Evolutionary conservation across 2,113 vertebrate species (phyloP).

Genomic region (Brachypodius melanocephalos): DNA sequence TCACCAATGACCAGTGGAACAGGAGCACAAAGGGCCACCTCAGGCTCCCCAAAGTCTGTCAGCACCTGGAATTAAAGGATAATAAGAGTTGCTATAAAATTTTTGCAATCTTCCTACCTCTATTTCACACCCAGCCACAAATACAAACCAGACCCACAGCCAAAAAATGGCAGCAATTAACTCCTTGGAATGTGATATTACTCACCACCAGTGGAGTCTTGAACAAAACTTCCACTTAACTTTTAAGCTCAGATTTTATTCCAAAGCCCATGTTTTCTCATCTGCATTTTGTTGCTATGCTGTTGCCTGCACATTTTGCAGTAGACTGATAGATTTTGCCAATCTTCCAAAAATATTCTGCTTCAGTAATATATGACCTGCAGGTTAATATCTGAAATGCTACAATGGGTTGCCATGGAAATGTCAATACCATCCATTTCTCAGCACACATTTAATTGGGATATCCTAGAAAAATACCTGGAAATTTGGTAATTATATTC

Average conservation of each 20-base stretch:
- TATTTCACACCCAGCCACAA: not conserved
- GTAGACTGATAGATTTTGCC: not conserved
- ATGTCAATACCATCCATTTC: constrained; percentile 40
- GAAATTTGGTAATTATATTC: constrained; percentile 24
- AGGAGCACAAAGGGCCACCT: not conserved
- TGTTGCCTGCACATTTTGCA: not conserved
- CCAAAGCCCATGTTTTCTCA: not conserved
- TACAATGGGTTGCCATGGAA: constrained; percentile 61
- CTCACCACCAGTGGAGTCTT: not conserved
- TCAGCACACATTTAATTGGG: not conserved
- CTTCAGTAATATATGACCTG: constrained; percentile 35
- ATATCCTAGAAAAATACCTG: constrained; percentile 44
- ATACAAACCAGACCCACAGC: not conserved
- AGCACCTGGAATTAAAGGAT: not conserved
- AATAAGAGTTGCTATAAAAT: not conserved
- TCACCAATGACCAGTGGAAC: accelerated
- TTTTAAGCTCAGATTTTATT: not conserved
- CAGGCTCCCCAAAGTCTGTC: not conserved
- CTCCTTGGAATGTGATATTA: not conserved
- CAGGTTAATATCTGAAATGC: constrained; percentile 34
- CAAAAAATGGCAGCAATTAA: not conserved
- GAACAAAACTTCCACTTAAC: not conserved
- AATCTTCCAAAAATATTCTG: constrained; percentile 25
- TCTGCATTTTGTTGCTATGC: not conserved
- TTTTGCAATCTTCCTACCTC: not conserved